A percentile compares a stretch with the other conserved stretches of the same genome.
These are phyloP conservation scores for Melanotaenia duboulayi DNA, from an alignment of 2,113 vertebrate species.

Conservation along the genomic window DNA sequence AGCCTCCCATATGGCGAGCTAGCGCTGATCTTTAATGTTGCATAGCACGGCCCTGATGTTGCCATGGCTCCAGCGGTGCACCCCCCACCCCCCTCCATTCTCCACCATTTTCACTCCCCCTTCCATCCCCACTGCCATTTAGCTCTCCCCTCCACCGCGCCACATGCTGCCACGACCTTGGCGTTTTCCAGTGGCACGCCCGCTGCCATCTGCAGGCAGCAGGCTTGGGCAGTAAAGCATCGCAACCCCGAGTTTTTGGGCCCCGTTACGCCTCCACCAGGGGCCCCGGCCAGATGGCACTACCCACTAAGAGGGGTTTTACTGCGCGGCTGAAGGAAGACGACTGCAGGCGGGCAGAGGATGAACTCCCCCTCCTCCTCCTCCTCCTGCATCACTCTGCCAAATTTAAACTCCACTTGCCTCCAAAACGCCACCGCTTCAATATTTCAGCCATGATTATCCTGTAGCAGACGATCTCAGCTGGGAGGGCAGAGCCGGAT, in stretches of 20 bases:
- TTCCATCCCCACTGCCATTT: slow-evolving; percentile 71
- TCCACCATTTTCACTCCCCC: not conserved
- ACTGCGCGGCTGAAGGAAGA: slow-evolving; percentile 82
- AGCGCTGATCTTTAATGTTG: slow-evolving; percentile 73
- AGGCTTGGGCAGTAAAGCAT: slow-evolving; percentile 86
- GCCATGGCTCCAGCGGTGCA: slow-evolving; percentile 62
- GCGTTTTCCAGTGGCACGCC: slow-evolving; percentile 75
- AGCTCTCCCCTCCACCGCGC: slow-evolving; percentile 63
- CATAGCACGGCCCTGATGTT: slow-evolving; percentile 74
- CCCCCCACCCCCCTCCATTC: not conserved
- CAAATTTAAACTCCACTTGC: slow-evolving; percentile 55
- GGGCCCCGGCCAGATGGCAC: slow-evolving; percentile 82
- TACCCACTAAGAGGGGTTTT: slow-evolving; percentile 82
- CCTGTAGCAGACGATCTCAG: slow-evolving; percentile 64
- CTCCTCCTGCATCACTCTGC: slow-evolving; percentile 36
- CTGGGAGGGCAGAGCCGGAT: slow-evolving; percentile 41
- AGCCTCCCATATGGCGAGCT: slow-evolving; percentile 70
- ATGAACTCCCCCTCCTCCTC: slow-evolving; percentile 46
- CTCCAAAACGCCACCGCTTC: slow-evolving; percentile 48
- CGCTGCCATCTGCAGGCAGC: slow-evolving; percentile 82
- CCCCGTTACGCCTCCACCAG: slow-evolving; percentile 77
- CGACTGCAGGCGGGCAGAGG: slow-evolving; percentile 69
- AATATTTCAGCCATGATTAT: slow-evolving; percentile 76
- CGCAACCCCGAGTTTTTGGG: slow-evolving; percentile 80
- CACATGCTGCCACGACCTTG: slow-evolving; percentile 80